phyloP scores from a whole-genome alignment of 92 coral and sea anemone genomes.

The Phymanthus crucifer region DNA sequence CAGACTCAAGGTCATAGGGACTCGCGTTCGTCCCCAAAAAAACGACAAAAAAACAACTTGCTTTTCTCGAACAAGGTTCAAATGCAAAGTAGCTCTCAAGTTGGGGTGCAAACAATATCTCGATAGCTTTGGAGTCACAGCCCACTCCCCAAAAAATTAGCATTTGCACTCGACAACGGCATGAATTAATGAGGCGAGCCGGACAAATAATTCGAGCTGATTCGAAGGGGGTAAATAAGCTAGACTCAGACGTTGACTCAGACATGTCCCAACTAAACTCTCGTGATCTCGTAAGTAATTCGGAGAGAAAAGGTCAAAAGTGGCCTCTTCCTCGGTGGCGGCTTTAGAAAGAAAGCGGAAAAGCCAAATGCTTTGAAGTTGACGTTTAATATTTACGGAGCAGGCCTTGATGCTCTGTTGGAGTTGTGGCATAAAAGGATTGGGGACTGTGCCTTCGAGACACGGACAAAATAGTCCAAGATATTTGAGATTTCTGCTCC shows the following conservation, averaged over 20 bases:
- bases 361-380: conserved; percentile 31
- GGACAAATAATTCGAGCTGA: conserved; percentile 18
- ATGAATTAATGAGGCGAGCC: conserved; percentile 17
- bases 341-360: conserved; percentile 25
- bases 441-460: conserved; percentile 7
- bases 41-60: not conserved
- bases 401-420: conserved; percentile 43
- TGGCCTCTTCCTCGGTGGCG: conserved; percentile 21
- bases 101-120: conserved; percentile 60
- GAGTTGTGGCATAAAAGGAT: conserved; percentile 37
- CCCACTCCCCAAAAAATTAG: conserved; percentile 69
- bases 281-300: conserved; percentile 28
- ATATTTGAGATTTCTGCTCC: not conserved
- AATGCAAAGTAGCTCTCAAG: conserved; percentile 68
- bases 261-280: conserved; percentile 15
- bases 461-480: conserved; percentile 31
- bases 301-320: conserved; percentile 29
- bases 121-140: conserved; percentile 53
- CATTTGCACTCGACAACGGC: conserved; percentile 24
- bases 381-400: conserved; percentile 40
- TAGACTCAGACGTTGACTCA: conserved; percentile 32
- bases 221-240: conserved; percentile 27
- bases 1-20: conserved; percentile 39
- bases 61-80: conserved; percentile 37
- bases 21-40: not conserved